Percentiles rank a stretch among this genome's conserved stretches.
phyloP scores from a whole-genome alignment of 64 coral and sea anemone species.

The Platygyra sinensis region DNA sequence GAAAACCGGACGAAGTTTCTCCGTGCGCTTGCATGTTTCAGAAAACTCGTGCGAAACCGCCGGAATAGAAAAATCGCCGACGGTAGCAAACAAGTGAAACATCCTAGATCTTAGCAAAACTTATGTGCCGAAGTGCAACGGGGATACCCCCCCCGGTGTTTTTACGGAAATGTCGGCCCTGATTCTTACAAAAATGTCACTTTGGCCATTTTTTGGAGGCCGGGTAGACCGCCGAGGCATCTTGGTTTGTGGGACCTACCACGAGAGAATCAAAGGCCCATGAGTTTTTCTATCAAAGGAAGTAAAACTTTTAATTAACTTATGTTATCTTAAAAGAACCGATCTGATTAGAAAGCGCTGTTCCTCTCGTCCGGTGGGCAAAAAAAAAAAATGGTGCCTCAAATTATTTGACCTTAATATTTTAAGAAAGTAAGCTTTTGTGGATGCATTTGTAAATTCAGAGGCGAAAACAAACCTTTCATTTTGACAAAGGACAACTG shows the following conservation, averaged over 20 bases:
- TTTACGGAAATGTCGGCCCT: conserved; percentile 81
- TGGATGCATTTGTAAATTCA: neutral
- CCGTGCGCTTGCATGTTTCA: conserved; percentile 53
- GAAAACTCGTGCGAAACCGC: conserved; percentile 63
- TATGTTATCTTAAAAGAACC: neutral
- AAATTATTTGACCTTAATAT: neutral
- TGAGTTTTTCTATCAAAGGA: conserved; percentile 89
- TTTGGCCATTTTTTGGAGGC: conserved; percentile 94
- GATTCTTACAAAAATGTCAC: conserved; percentile 91
- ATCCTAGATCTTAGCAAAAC: conserved; percentile 77
- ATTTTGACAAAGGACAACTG: neutral
- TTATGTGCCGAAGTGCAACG: conserved; percentile 90
- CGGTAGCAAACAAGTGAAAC: conserved; percentile 56
- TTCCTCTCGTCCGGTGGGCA: neutral
- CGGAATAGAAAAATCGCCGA: conserved; percentile 62
- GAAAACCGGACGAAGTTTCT: neutral
- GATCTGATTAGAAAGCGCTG: neutral
- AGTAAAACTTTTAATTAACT: conserved; percentile 54
- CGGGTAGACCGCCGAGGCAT: conserved; percentile 88
- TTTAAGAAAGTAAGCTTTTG: neutral
- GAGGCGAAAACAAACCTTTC: neutral
- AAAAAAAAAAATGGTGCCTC: neutral
- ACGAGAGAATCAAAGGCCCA: conserved; percentile 86
- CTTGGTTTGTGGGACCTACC: conserved; percentile 96
- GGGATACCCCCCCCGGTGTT: conserved; percentile 92